These are phyloP conservation scores for Tragelaphus scriptus DNA, from an alignment of 2,113 vertebrate genomes.

Conservation along the genomic window DNA sequence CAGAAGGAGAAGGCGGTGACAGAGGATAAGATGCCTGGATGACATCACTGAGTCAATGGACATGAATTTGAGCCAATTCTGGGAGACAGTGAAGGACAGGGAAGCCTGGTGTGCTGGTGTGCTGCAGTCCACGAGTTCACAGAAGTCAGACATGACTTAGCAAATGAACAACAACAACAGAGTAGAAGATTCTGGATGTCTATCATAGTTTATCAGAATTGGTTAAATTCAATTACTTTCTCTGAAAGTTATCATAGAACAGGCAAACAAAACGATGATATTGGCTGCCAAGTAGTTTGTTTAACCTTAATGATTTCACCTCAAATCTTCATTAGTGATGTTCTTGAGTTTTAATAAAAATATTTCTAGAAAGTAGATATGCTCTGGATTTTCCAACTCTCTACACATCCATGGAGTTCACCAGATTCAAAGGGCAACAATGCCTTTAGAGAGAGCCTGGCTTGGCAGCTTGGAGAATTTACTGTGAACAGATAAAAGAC, in stretches of 20 bases:
- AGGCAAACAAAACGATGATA: not conserved
- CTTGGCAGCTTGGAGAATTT: not conserved
- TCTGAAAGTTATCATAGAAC: not conserved
- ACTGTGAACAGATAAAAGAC: conserved; percentile 28
- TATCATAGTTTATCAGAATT: not conserved
- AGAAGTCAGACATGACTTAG: not conserved
- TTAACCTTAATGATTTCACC: not conserved
- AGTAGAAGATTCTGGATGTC: not conserved
- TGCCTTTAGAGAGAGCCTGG: not conserved
- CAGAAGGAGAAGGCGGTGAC: not conserved
- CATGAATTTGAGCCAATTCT: not conserved
- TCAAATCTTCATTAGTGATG: not conserved
- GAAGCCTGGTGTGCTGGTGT: not conserved
- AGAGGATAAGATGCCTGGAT: not conserved
- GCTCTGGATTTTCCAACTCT: not conserved
- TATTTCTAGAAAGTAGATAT: not conserved
- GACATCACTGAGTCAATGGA: not conserved
- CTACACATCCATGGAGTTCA: not conserved
- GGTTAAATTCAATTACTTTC: not conserved
- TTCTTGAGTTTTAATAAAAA: not conserved
- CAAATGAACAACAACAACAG: not conserved
- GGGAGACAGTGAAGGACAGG: not conserved
- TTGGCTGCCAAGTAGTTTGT: not conserved
- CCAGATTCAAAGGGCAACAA: not conserved
- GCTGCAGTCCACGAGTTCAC: not conserved